These are phyloP conservation scores for Autographa pulchrina DNA, from an alignment of 2,888 invertebrate genomes.

Conservation along the genomic window DNA sequence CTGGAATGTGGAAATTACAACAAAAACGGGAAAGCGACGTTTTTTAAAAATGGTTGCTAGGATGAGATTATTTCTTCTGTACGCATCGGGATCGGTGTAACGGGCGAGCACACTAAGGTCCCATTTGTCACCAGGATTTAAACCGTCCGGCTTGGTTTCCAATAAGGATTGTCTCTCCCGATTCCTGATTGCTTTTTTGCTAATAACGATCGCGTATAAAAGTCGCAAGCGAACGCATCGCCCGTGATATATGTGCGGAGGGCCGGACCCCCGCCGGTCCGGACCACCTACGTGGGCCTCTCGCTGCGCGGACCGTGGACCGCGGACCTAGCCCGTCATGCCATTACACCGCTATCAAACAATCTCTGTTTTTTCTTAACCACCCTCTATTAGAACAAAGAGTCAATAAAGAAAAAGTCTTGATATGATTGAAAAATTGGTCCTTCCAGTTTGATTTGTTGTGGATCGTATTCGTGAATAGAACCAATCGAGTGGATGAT, in stretches of 20 bases:
- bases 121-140: conserved; percentile 49
- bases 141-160: conserved; percentile 44
- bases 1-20: conserved; percentile 17
- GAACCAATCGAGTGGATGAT: conserved; percentile 61
- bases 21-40: conserved; percentile 11
- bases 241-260: conserved; percentile 55
- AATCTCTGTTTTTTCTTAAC: conserved; percentile 57
- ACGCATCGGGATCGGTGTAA: conserved; percentile 13
- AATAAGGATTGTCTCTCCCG: conserved; percentile 55
- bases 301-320: conserved; percentile 59
- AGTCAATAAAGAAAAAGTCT: conserved; percentile 46
- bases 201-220: conserved; percentile 59
- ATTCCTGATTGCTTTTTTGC: conserved; percentile 57
- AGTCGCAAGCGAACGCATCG: conserved; percentile 53
- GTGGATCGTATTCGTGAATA: conserved; percentile 57
- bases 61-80: conserved; percentile 23
- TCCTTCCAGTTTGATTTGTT: conserved; percentile 55
- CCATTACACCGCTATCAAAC: conserved; percentile 51
- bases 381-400: conserved; percentile 52
- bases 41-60: conserved; percentile 20
- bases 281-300: conserved; percentile 71
- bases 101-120: conserved; percentile 17
- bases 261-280: conserved; percentile 59
- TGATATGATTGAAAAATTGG: conserved; percentile 59
- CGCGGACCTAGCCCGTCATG: conserved; percentile 34